Base-by-base conservation (phyloP, 2,888 invertebrate species). In the Pristionchus japonicus region DNA sequence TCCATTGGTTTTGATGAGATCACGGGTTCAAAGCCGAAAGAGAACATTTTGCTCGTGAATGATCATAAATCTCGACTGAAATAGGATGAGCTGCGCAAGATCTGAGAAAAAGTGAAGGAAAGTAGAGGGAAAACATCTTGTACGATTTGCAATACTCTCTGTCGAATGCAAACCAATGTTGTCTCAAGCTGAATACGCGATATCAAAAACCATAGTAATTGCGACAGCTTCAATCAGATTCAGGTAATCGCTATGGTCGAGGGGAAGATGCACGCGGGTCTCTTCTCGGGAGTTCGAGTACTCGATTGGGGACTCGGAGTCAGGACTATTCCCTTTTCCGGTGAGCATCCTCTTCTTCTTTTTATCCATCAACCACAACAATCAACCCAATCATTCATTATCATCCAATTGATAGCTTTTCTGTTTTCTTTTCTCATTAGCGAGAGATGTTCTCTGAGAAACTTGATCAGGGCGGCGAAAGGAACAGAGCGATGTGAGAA, bases 241-340 rank as follows among this genome's bases (percentile, higher is more conserved):
- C 31, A 86, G 86, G 86, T 86, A 1, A 86, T 86, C 11, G 86
- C 86, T 6, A 86, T 70, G 70, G 86, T 86, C n/a, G 86, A 86
- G 20, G 86, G 86, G 20, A 86, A 52, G 27, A 47, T 87, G 52
- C 87, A 87, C 34, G 77, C 87, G 0, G 87, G 87, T 27, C 80
- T 87, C 37, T 87, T 87, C 57, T 87, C 80, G 2, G 87, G 87
- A 40, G 57, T 87, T 13, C 87, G 87, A 37, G 61, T 77, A 7
- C 57, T 87, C 27, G 87, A 87, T 57, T 87, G 87, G 87, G 87
- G 87, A 23, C 80, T 87, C 27, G 87, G 87, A 40, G 80, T 87
- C 13, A 31, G 87, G 37, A 47, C 47, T 1, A 80, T 87, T 27
- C 87, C 87, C 27, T 87, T 87, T 49, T 77, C 77, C 7, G 87